Percentiles rank a stretch among this genome's conserved stretches.
These are phyloP conservation scores for Agrilus planipennis DNA, from an alignment of 1,140 invertebrate species.

Conservation along the genomic window DNA sequence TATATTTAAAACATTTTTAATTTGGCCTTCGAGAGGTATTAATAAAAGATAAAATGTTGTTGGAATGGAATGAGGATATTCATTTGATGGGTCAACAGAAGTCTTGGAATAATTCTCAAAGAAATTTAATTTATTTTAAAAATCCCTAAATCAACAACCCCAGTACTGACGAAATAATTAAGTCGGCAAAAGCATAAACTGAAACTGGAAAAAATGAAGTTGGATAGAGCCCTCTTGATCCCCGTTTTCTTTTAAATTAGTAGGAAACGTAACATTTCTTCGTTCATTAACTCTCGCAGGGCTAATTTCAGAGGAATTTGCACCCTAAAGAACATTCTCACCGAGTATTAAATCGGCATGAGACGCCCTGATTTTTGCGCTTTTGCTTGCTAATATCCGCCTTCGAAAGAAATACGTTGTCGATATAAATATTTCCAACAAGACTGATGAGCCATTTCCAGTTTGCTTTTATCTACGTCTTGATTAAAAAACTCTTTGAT, in stretches of 20 bases:
- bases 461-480: too few species aligned
- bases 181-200: conserved; percentile 24
- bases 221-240: conserved; percentile 18
- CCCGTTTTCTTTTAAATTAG: conserved; percentile 28
- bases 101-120: too few species aligned
- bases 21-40: too few species aligned
- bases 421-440: too few species aligned
- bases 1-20: too few species aligned
- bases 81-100: too few species aligned
- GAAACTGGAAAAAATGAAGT: conserved; percentile 24
- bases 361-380: conserved; percentile 21
- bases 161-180: conserved; percentile 31
- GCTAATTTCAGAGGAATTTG: conserved; percentile 32
- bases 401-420: too few species aligned
- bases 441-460: too few species aligned
- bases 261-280: conserved; percentile 31
- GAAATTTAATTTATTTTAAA: conserved; percentile 28
- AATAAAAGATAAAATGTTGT: too few species aligned
- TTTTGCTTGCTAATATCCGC: too few species aligned
- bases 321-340: conserved; percentile 30
- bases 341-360: conserved; percentile 24
- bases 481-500: too few species aligned
- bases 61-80: too few species aligned
- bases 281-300: conserved; percentile 31
- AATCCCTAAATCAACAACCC: conserved; percentile 25